Evolutionary conservation across 2,113 vertebrate species (phyloP).

Genomic region (Tyrannus savana): DNA sequence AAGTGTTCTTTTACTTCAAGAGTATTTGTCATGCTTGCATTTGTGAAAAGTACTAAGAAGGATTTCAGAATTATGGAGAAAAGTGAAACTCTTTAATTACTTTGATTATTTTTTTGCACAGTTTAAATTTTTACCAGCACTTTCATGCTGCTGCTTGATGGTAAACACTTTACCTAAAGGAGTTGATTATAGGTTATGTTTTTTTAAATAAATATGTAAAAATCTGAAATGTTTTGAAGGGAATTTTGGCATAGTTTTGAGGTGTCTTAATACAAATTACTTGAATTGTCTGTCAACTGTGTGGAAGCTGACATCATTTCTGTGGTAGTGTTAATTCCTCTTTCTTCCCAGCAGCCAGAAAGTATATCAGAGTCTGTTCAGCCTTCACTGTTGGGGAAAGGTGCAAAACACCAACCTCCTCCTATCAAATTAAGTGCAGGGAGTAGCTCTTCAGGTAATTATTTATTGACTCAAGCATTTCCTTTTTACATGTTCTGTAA

Average conservation of each 20-base stretch:
- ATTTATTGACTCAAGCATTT: neutral
- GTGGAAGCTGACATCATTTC: neutral
- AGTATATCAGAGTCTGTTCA: slow-evolving; percentile 87
- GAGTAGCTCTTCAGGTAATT: slow-evolving; percentile 92
- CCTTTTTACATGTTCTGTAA: neutral
- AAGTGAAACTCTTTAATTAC: neutral
- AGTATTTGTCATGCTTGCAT: neutral
- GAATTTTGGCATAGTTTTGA: neutral
- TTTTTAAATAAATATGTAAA: neutral
- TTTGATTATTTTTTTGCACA: neutral
- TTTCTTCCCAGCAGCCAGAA: slow-evolving; percentile 82
- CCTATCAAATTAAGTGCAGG: slow-evolving; percentile 93
- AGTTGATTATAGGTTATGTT: neutral
- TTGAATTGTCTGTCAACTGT: neutral
- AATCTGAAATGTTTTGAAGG: neutral
- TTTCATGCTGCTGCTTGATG: neutral
- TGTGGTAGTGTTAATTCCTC: slow-evolving; percentile 43
- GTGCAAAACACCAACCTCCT: slow-evolving; percentile 92
- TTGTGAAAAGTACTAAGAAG: neutral
- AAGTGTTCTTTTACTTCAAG: neutral
- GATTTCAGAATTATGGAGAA: neutral
- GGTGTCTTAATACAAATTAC: neutral
- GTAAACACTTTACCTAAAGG: neutral
- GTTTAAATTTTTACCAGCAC: neutral
- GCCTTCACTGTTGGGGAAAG: slow-evolving; percentile 91